Evolutionary conservation across 2,888 invertebrate species (phyloP).

Genomic region (Lydus trimaculatus): DNA sequence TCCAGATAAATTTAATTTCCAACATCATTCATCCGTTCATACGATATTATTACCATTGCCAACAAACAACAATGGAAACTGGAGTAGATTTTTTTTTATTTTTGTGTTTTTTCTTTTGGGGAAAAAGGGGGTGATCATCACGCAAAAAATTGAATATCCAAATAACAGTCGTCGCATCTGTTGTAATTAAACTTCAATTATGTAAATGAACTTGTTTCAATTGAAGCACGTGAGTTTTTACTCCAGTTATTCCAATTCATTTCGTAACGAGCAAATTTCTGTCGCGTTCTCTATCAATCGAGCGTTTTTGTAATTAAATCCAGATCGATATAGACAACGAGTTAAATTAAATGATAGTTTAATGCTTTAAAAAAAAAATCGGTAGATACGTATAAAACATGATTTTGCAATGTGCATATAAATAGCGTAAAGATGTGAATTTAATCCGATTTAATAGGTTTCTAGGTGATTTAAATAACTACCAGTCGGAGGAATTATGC

Average conservation of each 20-base stretch:
- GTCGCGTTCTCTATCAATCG: not conserved
- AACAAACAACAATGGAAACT: not conserved
- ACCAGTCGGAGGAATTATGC: not conserved
- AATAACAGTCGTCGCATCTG: slow-evolving; percentile 19
- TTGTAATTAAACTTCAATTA: slow-evolving; percentile 32
- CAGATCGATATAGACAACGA: slow-evolving; percentile 11
- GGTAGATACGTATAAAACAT: not conserved
- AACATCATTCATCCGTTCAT: not conserved
- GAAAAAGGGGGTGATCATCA: not conserved
- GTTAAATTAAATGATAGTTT: slow-evolving; percentile 12
- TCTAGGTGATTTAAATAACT: not conserved
- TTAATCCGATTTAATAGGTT: slow-evolving; percentile 12
- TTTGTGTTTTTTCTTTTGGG: no score
- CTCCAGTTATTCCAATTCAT: slow-evolving; percentile 23
- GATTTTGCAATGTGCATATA: slow-evolving; percentile 10
- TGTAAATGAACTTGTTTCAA: slow-evolving; percentile 26
- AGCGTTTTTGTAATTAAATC: slow-evolving; percentile 24
- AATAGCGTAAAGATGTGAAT: slow-evolving; percentile 8
- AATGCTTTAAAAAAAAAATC: not conserved
- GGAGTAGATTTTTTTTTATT: not conserved
- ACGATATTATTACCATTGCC: not conserved
- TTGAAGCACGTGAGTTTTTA: slow-evolving; percentile 30
- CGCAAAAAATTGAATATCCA: slow-evolving; percentile 12
- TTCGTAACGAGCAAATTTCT: slow-evolving; percentile 17
- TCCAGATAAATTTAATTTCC: not conserved